A percentile compares a stretch with the other conserved stretches of the same genome.
Evolutionary conservation across 2,888 invertebrate species (phyloP).

Genomic region (Theodoxus fluviatilis): DNA sequence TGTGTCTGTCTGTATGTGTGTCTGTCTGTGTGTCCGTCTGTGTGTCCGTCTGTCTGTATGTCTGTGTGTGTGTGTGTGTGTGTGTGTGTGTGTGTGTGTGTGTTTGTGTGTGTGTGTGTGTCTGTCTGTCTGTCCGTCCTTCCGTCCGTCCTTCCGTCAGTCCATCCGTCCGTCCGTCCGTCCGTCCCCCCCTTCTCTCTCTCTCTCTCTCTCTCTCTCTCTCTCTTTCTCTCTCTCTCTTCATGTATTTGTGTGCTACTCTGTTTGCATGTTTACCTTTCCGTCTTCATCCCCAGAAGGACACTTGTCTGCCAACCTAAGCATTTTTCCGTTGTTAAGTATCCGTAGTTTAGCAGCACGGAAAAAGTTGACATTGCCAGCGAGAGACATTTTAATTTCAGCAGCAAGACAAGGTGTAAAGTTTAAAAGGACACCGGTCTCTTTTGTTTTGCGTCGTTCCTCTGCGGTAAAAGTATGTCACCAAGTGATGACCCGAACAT

Average conservation of each 20-base stretch:
- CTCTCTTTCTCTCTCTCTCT: not conserved
- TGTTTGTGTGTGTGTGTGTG: not conserved
- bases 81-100: not conserved
- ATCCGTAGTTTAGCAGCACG: no score
- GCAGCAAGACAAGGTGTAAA: no score
- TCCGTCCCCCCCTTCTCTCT: not conserved
- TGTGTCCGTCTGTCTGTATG: not conserved
- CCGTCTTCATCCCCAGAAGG: no score
- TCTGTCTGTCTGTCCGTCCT: not conserved
- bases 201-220: constrained; percentile 1
- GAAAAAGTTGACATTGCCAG: no score
- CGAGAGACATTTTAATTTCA: no score
- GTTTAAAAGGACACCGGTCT: no score
- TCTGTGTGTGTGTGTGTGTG: not conserved
- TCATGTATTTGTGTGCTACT: not conserved
- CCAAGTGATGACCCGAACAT: no score
- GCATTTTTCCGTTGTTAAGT: not conserved
- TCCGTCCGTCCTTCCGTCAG: not conserved
- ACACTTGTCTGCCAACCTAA: no score
- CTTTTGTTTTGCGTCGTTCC: no score
- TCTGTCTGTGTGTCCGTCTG: not conserved
- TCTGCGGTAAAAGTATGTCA: no score
- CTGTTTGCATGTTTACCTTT: not conserved
- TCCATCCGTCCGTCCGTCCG: not conserved
- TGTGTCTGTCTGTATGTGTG: not conserved